phyloP scores from a whole-genome alignment of 2,113 vertebrate genomes.

The Colossoma macropomum region DNA sequence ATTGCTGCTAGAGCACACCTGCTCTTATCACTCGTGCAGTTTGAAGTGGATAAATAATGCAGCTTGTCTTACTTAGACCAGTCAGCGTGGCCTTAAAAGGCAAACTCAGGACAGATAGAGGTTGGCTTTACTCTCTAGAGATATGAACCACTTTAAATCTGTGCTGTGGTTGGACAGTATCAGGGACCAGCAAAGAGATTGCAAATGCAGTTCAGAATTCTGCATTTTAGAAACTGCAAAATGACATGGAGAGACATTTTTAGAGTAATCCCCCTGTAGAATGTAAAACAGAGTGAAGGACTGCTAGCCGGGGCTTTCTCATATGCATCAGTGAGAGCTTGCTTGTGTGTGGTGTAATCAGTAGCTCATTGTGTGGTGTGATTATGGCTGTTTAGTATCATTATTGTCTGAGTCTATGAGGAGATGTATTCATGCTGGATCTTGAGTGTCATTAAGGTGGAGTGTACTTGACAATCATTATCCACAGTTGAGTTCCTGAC shows the following conservation, averaged over 20 bases:
- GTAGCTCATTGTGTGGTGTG: neutral
- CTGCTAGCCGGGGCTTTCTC: neutral
- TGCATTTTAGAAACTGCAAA: neutral
- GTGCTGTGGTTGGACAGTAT: neutral
- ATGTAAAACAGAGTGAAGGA: neutral
- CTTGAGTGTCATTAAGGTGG: constrained; percentile 8
- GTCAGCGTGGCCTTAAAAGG: neutral
- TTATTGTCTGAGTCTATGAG: constrained; percentile 12
- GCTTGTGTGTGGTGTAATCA: constrained; percentile 2
- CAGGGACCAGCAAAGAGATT: neutral
- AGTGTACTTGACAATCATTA: neutral
- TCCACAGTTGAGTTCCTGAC: neutral
- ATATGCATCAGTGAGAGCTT: neutral
- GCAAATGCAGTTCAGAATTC: neutral
- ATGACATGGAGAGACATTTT: neutral
- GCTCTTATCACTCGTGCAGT: neutral
- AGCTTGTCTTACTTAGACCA: neutral
- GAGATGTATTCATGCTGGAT: constrained; percentile 7
- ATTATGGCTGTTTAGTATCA: neutral
- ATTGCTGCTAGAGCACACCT: constrained; percentile 36
- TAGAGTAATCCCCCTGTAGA: neutral
- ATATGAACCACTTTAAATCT: constrained; percentile 16
- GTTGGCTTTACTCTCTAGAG: constrained; percentile 15
- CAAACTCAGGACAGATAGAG: neutral
- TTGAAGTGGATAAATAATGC: constrained; percentile 16